phyloP scores from a whole-genome alignment of 2,888 invertebrate species.

The Punctoribates punctum region DNA sequence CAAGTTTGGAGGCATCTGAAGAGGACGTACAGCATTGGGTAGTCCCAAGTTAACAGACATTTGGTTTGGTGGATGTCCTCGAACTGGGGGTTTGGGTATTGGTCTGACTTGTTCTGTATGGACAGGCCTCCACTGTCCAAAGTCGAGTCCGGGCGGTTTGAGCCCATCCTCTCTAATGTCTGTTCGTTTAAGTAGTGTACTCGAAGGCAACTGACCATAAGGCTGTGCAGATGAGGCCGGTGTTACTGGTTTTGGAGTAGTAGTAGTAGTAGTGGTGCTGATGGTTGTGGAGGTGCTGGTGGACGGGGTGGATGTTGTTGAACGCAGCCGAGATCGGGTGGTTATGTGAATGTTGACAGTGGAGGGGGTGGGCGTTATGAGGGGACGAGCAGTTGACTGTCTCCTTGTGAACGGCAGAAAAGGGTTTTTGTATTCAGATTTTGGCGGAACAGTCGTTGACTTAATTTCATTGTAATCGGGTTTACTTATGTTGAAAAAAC shows the following conservation, averaged over 20 bases:
- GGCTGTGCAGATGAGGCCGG: not conserved
- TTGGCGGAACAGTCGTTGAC: constrained; percentile 16
- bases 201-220: not conserved
- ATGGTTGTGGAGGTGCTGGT: too few species aligned
- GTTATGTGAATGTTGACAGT: not conserved
- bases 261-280: constrained; percentile 14
- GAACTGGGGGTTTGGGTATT: too few species aligned
- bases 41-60: too few species aligned
- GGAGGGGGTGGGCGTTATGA: not conserved
- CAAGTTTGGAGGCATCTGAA: not conserved
- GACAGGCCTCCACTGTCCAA: constrained; percentile 31
- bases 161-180: constrained; percentile 19
- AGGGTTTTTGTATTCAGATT: constrained; percentile 21
- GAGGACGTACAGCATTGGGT: too few species aligned
- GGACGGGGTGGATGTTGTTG: not conserved
- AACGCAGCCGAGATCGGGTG: constrained; percentile 8
- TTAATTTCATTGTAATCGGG: not conserved
- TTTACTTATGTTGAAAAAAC: not conserved
- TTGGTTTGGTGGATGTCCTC: too few species aligned
- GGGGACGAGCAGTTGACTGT: not conserved
- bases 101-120: not conserved
- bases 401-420: not conserved
- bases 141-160: not conserved
- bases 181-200: constrained; percentile 5
- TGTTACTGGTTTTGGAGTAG: constrained; percentile 16